Percentiles rank a stretch among this genome's conserved stretches.
These are phyloP conservation scores for Chloroclysta siterata DNA, from an alignment of 2,888 invertebrate species.

Conservation along the genomic window DNA sequence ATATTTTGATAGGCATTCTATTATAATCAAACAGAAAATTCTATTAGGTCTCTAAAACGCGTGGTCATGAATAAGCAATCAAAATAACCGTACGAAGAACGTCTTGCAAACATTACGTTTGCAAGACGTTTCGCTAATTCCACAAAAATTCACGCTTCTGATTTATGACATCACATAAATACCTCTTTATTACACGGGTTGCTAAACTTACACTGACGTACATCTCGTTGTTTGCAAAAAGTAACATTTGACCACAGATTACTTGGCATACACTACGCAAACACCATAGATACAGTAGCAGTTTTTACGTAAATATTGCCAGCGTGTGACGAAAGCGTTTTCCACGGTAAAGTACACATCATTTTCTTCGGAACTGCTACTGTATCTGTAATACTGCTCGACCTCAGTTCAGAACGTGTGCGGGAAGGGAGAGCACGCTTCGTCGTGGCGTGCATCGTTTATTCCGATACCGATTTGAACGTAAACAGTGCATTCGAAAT, in stretches of 20 bases:
- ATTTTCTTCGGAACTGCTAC: constrained; percentile 38
- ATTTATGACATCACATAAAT: constrained; percentile 29
- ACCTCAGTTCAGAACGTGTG: constrained; percentile 32
- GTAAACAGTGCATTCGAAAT: constrained; percentile 37
- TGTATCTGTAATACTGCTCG: constrained; percentile 24
- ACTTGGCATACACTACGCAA: constrained; percentile 4
- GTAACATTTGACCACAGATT: constrained; percentile 34
- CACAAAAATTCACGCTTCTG: constrained; percentile 21
- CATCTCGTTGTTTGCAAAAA: constrained; percentile 31
- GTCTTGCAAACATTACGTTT: neutral
- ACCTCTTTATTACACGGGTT: constrained; percentile 31
- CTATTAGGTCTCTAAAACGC: neutral
- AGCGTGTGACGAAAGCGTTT: constrained; percentile 67
- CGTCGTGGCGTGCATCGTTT: constrained; percentile 7
- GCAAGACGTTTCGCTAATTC: constrained; percentile 4
- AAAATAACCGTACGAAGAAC: constrained; percentile 7
- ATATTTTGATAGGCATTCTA: neutral
- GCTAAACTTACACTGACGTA: constrained; percentile 29
- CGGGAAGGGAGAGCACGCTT: constrained; percentile 29
- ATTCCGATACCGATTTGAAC: constrained; percentile 24
- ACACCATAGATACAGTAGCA: constrained; percentile 6
- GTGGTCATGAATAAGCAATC: constrained; percentile 15
- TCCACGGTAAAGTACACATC: constrained; percentile 63
- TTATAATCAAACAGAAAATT: neutral
- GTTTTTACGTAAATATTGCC: constrained; percentile 14